Percentiles rank a stretch among this genome's conserved stretches.
Conservation (phyloP, 1,140 invertebrate genomes). For the Drosophila bocqueti region DNA sequence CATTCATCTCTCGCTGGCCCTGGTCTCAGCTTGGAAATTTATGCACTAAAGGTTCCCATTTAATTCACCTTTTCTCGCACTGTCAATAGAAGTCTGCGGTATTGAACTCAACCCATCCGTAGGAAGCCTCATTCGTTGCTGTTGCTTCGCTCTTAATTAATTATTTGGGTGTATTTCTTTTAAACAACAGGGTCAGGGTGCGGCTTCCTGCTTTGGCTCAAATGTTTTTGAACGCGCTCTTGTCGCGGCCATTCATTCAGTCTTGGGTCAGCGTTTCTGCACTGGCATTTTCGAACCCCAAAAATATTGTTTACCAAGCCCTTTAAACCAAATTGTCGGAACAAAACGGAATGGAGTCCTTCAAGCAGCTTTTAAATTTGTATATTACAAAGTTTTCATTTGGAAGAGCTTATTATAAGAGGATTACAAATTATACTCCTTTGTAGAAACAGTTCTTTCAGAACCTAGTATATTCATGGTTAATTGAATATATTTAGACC, state of each 20-base stretch:
- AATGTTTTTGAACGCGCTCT: constrained; percentile 12
- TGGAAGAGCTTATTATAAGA: constrained; percentile 13
- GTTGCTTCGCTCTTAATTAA: constrained; percentile 69
- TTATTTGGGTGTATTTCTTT: constrained; percentile 61
- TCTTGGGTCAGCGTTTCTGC: constrained; percentile 22
- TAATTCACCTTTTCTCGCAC: constrained; percentile 21
- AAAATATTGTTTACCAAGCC: not conserved
- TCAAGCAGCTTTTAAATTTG: not conserved
- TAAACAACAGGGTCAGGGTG: constrained; percentile 48
- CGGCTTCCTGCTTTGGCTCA: constrained; percentile 66
- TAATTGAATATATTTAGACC: not conserved
- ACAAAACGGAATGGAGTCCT: constrained; percentile 1
- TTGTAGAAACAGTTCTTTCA: not conserved
- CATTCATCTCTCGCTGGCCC: constrained; percentile 41
- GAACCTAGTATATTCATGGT: not conserved
- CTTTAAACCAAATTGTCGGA: not conserved
- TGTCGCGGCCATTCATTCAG: constrained; percentile 33
- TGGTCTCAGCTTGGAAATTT: constrained; percentile 29
- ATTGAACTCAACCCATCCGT: constrained; percentile 36
- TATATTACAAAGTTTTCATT: not conserved
- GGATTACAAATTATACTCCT: constrained; percentile 7
- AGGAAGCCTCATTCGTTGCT: constrained; percentile 15
- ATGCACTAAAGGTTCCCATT: constrained; percentile 46
- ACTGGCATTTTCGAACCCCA: not conserved
- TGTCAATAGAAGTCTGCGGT: constrained; percentile 3